Base-by-base conservation (phyloP, 1,140 invertebrate species). In the Caligus rogercresseyi region DNA sequence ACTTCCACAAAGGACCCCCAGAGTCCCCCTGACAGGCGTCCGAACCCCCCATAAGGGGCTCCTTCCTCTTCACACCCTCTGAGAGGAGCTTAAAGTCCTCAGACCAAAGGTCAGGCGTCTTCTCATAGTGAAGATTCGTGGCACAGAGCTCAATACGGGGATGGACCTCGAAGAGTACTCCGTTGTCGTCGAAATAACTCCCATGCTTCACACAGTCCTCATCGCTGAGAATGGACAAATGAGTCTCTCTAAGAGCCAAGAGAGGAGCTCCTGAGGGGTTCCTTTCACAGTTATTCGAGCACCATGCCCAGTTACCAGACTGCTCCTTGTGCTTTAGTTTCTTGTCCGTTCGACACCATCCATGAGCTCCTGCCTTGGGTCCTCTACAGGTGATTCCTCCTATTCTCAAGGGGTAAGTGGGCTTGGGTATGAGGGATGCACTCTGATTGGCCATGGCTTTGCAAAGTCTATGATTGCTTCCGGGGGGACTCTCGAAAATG, bases 1-100 rank as follows among this genome's bases (percentile, higher is more conserved):
- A 57, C 3, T 14, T 57, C 26, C 53, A 11, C 25, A 62, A 21
- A 61, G 20, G 51, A 57, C 25, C 24, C 57, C 26, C 24, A 65
- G 14, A 31, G 31, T 52, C 20, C 18, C 25, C 55, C 52, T 62
- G 61, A 21, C 25, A 60, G 25, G 20, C 26, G n/a, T 60, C 57
- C 2, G 16, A 25, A 1, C 57, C 57, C 4, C 57, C 57, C 26
- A 2, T 56, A 1, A 56, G 20, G n/a, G 31, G 7, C 7, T 11
- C n/a, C 7, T 11, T n/a, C 7, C n/a, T 7, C 7, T 11, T n/a
- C 7, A 11, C 7, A 43, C 31, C 31, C 31, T 43, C n/a, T 7
- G 31, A 43, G 7, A 43, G 7, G 7, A 43, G 31, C n/a, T 43
- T 43, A 43, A 43, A 43, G n/a, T 43, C 31, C 31, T 43, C n/a